Percentiles rank a stretch among this genome's conserved stretches.
phyloP scores from a whole-genome alignment of 2,888 invertebrate species.

The Apamea sordens region DNA sequence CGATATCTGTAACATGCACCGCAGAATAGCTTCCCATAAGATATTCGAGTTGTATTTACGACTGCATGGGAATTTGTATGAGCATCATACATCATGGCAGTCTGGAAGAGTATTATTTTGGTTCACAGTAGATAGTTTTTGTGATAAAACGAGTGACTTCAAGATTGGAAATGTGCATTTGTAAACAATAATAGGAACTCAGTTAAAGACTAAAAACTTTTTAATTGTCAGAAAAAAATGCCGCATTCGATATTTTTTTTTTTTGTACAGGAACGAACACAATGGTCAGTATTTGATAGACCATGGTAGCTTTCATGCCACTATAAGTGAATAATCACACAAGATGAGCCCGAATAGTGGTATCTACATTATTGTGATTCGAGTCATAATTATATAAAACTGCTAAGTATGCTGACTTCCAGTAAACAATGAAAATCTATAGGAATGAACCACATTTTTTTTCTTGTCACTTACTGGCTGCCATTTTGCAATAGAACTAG shows the following conservation, averaged over 20 bases:
- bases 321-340: no score
- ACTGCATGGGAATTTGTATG: slow-evolving; percentile 12
- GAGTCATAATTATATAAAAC: not conserved
- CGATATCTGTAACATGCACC: slow-evolving; percentile 7
- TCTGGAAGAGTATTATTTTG: not conserved
- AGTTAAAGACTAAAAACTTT: not conserved
- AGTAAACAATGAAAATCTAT: not conserved
- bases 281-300: no score
- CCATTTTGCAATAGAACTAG: not conserved
- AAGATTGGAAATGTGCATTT: not conserved
- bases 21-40: slow-evolving; percentile 31
- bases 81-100: slow-evolving; percentile 2
- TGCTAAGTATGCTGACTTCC: not conserved
- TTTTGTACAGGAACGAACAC: no score
- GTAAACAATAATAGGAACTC: not conserved
- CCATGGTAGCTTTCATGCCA: no score
- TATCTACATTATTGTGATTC: not conserved
- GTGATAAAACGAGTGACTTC: not conserved
- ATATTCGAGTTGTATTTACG: slow-evolving; percentile 41
- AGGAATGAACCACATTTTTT: not conserved
- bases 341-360: no score
- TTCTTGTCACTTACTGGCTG: not conserved
- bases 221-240: not conserved
- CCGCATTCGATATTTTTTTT: no score
- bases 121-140: not conserved